These are phyloP conservation scores for Epinephelus moara DNA, from an alignment of 2,113 vertebrate species.

Conservation along the genomic window DNA sequence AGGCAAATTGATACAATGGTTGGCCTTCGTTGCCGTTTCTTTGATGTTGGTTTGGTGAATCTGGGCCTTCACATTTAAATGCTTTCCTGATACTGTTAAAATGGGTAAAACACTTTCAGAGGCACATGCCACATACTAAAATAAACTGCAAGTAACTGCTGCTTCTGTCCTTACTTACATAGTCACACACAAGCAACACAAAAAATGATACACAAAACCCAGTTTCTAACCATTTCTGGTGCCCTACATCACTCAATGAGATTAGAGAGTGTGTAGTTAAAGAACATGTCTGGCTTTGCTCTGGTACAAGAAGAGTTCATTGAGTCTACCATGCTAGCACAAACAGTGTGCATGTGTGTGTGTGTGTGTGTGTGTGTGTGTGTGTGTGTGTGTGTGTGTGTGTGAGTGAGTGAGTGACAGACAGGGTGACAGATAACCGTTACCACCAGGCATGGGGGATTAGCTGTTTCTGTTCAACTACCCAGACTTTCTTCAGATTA, in stretches of 20 bases:
- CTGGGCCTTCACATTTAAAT: too few relatives aligned
- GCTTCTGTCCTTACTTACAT: too few relatives aligned
- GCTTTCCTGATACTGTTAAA: too few relatives aligned
- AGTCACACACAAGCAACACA: not conserved
- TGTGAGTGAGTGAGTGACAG: conserved; percentile 21
- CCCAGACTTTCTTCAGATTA: conserved; percentile 74
- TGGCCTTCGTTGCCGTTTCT: too few relatives aligned
- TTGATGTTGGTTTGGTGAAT: too few relatives aligned
- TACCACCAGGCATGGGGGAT: conserved; percentile 41
- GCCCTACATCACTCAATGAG: conserved; percentile 22
- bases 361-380: conserved; percentile 29
- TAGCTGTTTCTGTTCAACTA: conserved; percentile 59
- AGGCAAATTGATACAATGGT: too few relatives aligned
- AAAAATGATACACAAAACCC: conserved; percentile 1
- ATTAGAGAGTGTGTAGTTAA: conserved; percentile 7
- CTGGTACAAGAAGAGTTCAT: conserved; percentile 21
- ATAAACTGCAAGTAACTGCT: too few relatives aligned
- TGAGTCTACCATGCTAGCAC: conserved; percentile 12
- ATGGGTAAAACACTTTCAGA: too few relatives aligned
- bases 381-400: conserved; percentile 32
- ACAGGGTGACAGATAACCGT: conserved; percentile 44
- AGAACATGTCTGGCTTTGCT: conserved; percentile 38
- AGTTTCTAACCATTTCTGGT: conserved; percentile 6
- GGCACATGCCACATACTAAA: too few relatives aligned
- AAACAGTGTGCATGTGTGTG: conserved; percentile 27